phyloP scores from a whole-genome alignment of 2,888 invertebrate species.

The Azorinus chamasolen region DNA sequence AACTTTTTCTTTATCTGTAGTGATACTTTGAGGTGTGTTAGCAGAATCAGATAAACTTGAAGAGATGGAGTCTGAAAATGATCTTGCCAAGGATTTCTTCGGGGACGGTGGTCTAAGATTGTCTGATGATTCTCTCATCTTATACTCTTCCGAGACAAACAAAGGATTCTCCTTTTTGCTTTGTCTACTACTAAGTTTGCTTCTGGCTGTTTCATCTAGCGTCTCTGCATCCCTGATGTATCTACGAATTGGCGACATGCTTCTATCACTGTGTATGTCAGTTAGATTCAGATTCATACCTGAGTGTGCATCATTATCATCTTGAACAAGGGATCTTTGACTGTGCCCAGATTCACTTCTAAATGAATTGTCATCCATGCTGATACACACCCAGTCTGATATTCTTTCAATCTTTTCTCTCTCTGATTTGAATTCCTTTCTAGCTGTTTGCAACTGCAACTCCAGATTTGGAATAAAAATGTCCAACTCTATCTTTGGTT shows the following conservation, averaged over 20 bases:
- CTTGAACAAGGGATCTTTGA: too few relatives aligned
- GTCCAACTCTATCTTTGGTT: conserved; percentile 27
- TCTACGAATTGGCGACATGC: too few relatives aligned
- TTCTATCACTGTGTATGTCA: too few relatives aligned
- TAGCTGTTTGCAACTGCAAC: conserved; percentile 42
- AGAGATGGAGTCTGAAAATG: not conserved
- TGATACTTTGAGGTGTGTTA: too few relatives aligned
- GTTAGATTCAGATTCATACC: too few relatives aligned
- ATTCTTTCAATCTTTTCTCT: conserved; percentile 36
- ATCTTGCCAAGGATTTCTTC: conserved; percentile 39
- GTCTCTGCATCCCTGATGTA: too few relatives aligned
- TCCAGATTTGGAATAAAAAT: conserved; percentile 55
- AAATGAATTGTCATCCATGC: conserved; percentile 45
- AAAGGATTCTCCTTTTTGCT: not conserved
- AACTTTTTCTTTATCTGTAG: too few relatives aligned
- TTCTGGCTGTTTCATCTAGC: conserved; percentile 48
- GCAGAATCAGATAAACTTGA: too few relatives aligned
- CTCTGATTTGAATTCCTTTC: conserved; percentile 52
- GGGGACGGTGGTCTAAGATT: conserved; percentile 57
- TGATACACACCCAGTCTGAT: conserved; percentile 54
- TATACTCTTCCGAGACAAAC: conserved; percentile 28
- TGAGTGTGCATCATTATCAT: too few relatives aligned
- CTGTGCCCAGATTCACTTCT: conserved; percentile 8
- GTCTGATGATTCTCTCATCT: conserved; percentile 53
- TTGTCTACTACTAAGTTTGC: conserved; percentile 1